phyloP scores from a whole-genome alignment of 2,113 vertebrate species.

The Bubo scandiacus region DNA sequence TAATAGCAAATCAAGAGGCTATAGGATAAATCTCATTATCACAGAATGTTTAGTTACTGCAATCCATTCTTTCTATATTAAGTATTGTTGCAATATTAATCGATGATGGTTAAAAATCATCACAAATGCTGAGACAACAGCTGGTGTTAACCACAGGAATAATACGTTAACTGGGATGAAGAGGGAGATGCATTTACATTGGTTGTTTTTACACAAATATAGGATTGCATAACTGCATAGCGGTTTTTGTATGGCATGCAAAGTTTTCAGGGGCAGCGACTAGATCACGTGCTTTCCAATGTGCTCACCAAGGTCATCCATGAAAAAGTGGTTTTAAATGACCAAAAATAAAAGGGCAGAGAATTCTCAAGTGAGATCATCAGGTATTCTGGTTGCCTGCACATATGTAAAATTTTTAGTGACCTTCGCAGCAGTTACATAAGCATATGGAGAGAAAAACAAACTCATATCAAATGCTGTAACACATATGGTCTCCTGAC shows the following conservation, averaged over 20 bases:
- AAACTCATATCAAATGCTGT: not conserved
- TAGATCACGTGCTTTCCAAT: not conserved
- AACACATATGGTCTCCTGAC: conserved; percentile 28
- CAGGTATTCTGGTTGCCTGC: not conserved
- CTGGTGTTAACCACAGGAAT: not conserved
- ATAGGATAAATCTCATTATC: conserved; percentile 5
- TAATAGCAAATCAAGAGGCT: not conserved
- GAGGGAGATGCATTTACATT: not conserved
- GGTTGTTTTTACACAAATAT: not conserved
- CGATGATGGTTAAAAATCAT: not conserved
- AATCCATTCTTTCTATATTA: not conserved
- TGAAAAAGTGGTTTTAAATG: not conserved
- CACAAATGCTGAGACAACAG: not conserved
- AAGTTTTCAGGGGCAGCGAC: not conserved
- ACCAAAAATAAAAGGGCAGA: not conserved
- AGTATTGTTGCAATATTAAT: not conserved
- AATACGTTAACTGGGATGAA: not conserved
- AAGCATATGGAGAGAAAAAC: conserved; percentile 14
- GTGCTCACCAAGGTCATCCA: accelerated
- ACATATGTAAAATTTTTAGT: not conserved
- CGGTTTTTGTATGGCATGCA: not conserved
- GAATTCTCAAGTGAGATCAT: not conserved
- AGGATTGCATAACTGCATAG: not conserved
- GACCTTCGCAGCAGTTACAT: conserved; percentile 17
- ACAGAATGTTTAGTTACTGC: not conserved